Evolutionary conservation across 2,113 vertebrate species (phyloP).

Genomic region (Nanger granti): DNA sequence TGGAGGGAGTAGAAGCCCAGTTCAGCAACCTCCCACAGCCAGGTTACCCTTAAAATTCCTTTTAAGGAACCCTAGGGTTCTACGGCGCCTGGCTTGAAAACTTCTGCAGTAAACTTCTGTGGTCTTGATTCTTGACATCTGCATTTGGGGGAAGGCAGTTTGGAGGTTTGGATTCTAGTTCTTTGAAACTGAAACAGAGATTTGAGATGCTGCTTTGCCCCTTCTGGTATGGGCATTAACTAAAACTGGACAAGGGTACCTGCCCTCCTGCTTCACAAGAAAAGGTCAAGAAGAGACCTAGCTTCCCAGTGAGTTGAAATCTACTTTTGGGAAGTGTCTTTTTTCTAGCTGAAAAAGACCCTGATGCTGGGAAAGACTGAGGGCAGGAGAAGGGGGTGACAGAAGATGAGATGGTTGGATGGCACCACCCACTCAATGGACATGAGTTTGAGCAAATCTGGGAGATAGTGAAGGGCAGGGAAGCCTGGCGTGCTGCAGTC

Average conservation of each 20-base stretch:
- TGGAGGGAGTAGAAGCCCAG: not conserved
- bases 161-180: not conserved
- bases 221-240: too few species aligned
- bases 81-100: not conserved
- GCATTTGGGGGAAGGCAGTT: not conserved
- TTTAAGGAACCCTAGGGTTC: not conserved
- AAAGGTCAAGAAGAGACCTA: not conserved
- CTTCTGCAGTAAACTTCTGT: not conserved
- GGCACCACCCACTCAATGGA: not conserved
- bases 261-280: not conserved
- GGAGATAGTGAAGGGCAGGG: not conserved
- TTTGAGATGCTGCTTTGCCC: not conserved
- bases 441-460: not conserved
- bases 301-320: not conserved
- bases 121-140: not conserved
- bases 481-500: not conserved
- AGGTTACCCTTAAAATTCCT: not conserved
- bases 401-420: not conserved
- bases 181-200: not conserved
- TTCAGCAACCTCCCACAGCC: fast-evolving
- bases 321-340: not conserved
- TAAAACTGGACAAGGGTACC: not conserved
- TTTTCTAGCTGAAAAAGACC: not conserved
- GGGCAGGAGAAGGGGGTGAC: not conserved
- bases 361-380: not conserved